These are phyloP conservation scores for Drosophila pandora DNA, from an alignment of 1,140 invertebrate species.

Conservation along the genomic window DNA sequence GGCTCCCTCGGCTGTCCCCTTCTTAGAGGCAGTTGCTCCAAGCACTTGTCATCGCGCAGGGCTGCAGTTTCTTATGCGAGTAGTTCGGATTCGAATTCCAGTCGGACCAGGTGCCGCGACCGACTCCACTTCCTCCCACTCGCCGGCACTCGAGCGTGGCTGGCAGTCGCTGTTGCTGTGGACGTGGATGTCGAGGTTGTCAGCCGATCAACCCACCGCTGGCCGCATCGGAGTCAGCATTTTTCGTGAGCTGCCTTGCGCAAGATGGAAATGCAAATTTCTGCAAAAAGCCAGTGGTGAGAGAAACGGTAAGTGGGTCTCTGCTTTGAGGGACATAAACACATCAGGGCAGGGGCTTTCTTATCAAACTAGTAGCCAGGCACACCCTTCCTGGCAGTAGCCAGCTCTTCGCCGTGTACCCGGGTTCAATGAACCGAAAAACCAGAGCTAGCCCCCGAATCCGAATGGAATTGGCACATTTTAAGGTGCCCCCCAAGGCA, in stretches of 20 bases:
- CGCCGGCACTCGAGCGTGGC: slow-evolving; percentile 50
- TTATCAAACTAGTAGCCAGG: too few relatives aligned
- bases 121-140: slow-evolving; percentile 36
- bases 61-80: slow-evolving; percentile 2
- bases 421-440: slow-evolving; percentile 42
- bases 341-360: too few relatives aligned
- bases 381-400: not conserved
- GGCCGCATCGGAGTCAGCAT: slow-evolving; percentile 63
- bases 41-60: slow-evolving; percentile 51
- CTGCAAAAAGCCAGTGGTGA: slow-evolving; percentile 53
- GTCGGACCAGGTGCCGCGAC: slow-evolving; percentile 35
- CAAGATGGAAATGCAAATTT: slow-evolving; percentile 80
- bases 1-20: not conserved
- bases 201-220: slow-evolving; percentile 62
- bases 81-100: slow-evolving; percentile 9
- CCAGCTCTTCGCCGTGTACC: not conserved
- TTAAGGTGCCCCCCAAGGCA: slow-evolving; percentile 47
- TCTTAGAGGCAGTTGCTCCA: slow-evolving; percentile 51
- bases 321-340: too few relatives aligned
- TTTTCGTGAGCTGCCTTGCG: slow-evolving; percentile 48
- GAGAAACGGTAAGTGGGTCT: not conserved
- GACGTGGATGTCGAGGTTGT: slow-evolving; percentile 42
- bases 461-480: slow-evolving; percentile 63
- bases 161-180: slow-evolving; percentile 31
- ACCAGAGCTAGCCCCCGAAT: slow-evolving; percentile 21